Evolutionary conservation across 1,140 invertebrate species (phyloP).

Genomic region (Cephus cinctus): DNA sequence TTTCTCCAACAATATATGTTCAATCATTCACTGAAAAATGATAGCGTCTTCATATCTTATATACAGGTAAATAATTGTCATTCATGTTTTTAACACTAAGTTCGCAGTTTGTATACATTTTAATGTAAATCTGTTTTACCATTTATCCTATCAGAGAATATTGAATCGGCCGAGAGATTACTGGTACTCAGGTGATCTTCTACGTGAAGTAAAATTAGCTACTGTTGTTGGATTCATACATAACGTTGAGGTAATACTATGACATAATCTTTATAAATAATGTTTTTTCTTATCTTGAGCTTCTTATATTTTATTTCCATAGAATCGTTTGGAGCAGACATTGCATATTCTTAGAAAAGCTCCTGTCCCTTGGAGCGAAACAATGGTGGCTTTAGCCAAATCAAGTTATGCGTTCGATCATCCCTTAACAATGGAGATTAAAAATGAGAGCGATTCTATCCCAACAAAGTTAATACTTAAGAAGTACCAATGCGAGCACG

Average conservation of each 20-base stretch:
- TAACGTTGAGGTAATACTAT: conserved; percentile 39
- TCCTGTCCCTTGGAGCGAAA: conserved; percentile 43
- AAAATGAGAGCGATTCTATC: conserved; percentile 32
- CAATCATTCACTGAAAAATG: conserved; percentile 40
- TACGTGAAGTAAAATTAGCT: conserved; percentile 40
- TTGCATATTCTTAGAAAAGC: conserved; percentile 39
- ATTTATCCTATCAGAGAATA: conserved; percentile 25
- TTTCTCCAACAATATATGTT: conserved; percentile 42
- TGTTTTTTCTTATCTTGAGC: conserved; percentile 3
- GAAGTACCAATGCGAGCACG: conserved; percentile 42
- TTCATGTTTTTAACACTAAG: neutral
- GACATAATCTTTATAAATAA: conserved; percentile 2
- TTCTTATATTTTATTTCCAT: conserved; percentile 7
- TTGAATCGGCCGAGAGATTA: conserved; percentile 35
- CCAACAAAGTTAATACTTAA: conserved; percentile 40
- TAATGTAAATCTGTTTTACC: neutral
- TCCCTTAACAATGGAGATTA: conserved; percentile 33
- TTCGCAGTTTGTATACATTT: neutral
- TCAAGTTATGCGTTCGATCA: conserved; percentile 31
- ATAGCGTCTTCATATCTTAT: conserved; percentile 35
- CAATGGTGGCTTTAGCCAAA: conserved; percentile 33
- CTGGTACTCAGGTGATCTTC: conserved; percentile 42
- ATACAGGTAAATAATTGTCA: conserved; percentile 29
- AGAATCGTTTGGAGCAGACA: conserved; percentile 38
- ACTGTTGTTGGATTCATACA: conserved; percentile 34